These are phyloP conservation scores for Xiphophorus maculatus DNA, from an alignment of 2,113 vertebrate genomes.

Conservation along the genomic window DNA sequence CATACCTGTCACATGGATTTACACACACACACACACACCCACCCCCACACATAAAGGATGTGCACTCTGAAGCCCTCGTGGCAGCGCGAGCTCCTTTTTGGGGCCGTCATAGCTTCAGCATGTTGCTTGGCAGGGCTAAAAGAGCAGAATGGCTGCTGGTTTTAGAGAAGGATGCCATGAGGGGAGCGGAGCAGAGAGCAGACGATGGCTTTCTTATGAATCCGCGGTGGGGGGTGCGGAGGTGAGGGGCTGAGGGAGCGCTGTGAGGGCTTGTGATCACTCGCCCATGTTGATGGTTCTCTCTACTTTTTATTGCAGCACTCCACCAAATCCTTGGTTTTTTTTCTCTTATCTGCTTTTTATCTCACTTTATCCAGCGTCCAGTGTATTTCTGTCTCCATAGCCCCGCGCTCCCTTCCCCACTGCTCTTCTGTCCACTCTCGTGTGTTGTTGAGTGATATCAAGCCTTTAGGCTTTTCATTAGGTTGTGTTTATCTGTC, in stretches of 20 bases:
- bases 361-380: slow-evolving; percentile 22
- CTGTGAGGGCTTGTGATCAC: slow-evolving; percentile 40
- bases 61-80: neutral
- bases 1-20: slow-evolving; percentile 48
- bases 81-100: slow-evolving; percentile 1
- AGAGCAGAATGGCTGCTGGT: slow-evolving; percentile 49
- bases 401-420: neutral
- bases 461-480: slow-evolving; percentile 41
- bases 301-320: slow-evolving; percentile 28
- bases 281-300: slow-evolving; percentile 45
- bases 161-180: slow-evolving; percentile 48
- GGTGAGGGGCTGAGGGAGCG: slow-evolving; percentile 1
- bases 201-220: slow-evolving; percentile 50
- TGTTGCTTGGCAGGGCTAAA: slow-evolving; percentile 58
- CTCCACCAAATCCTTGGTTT: slow-evolving; percentile 26
- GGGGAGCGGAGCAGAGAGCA: slow-evolving; percentile 42
- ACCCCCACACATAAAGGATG: slow-evolving; percentile 1
- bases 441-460: slow-evolving; percentile 23
- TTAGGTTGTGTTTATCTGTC: slow-evolving; percentile 36
- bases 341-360: slow-evolving; percentile 42
- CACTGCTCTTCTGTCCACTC: neutral
- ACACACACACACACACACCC: slow-evolving; percentile 24
- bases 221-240: slow-evolving; percentile 11
- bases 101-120: slow-evolving; percentile 39
- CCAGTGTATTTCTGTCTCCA: slow-evolving; percentile 26